phyloP scores from a whole-genome alignment of 37 sponge, comb jelly and placozoan species.

The Spongilla lacustris region DNA sequence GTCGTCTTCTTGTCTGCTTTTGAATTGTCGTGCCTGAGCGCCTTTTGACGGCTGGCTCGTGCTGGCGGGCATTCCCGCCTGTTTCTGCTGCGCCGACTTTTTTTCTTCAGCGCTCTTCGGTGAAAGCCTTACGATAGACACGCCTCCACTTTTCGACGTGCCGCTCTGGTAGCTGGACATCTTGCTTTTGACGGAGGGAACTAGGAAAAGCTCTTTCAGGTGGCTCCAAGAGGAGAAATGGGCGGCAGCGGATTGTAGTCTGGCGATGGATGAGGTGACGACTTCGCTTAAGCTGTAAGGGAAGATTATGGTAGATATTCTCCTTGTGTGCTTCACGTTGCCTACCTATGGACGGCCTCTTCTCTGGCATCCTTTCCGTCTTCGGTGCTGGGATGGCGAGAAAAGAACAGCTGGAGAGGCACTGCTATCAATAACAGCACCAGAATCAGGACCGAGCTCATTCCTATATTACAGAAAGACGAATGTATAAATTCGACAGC shows the following conservation, averaged over 20 bases:
- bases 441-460: conserved; percentile 56
- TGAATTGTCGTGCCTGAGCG: not conserved
- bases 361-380: not conserved
- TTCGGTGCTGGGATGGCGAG: conserved; percentile 21
- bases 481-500: too few relatives aligned
- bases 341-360: conserved; percentile 19
- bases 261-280: not conserved
- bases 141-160: not conserved
- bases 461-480: conserved; percentile 10
- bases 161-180: not conserved
- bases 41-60: not conserved
- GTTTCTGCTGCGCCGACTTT: not conserved
- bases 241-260: conserved; percentile 14
- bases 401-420: conserved; percentile 61
- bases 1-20: not conserved
- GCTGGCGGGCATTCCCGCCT: not conserved
- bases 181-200: conserved; percentile 38
- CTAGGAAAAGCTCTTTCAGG: conserved; percentile 50
- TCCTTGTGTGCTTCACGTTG: not conserved
- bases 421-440: conserved; percentile 58
- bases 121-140: not conserved
- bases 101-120: conserved; percentile 6
- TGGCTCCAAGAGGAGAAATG: conserved; percentile 52
- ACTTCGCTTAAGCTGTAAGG: conserved; percentile 7
- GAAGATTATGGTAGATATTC: not conserved